Evolutionary conservation across 1,140 invertebrate genomes (phyloP).

Genomic region (Panagrolaimus sp.): DNA sequence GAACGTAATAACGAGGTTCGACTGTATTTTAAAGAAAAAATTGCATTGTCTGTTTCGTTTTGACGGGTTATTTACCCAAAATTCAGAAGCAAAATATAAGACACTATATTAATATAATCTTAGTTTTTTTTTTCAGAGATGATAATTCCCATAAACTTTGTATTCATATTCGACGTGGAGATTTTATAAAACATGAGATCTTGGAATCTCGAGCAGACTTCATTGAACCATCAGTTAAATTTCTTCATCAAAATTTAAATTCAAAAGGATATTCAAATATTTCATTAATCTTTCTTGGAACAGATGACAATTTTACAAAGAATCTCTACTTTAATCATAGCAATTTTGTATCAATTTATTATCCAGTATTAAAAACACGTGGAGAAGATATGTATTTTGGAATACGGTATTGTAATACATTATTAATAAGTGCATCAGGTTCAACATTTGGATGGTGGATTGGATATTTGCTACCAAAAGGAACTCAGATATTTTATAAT

Average conservation of each 20-base stretch:
- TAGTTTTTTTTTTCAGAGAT: not conserved
- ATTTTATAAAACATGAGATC: not conserved
- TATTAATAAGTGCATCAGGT: not conserved
- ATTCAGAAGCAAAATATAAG: too few relatives aligned
- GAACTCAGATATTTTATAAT: not conserved
- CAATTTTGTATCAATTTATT: not conserved
- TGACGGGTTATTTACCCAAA: too few relatives aligned
- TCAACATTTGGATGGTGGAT: conserved; percentile 1
- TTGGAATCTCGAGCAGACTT: not conserved
- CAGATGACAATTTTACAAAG: not conserved
- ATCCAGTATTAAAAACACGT: not conserved
- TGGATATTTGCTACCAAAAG: not conserved
- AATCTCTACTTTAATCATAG: not conserved
- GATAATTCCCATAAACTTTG: not conserved
- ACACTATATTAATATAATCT: too few relatives aligned
- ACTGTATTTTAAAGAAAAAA: too few relatives aligned
- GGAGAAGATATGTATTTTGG: not conserved
- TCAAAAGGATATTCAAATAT: not conserved
- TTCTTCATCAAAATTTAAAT: not conserved
- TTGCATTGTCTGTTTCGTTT: too few relatives aligned
- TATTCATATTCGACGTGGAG: not conserved
- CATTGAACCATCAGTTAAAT: not conserved
- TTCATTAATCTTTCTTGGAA: not conserved
- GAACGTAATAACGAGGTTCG: too few relatives aligned
- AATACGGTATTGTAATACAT: not conserved